Percentiles rank a stretch among this genome's conserved stretches.
Evolutionary conservation across 2,797 vertebrate genomes (phyloP).

Genomic region (Phoeniculus purpureus): DNA sequence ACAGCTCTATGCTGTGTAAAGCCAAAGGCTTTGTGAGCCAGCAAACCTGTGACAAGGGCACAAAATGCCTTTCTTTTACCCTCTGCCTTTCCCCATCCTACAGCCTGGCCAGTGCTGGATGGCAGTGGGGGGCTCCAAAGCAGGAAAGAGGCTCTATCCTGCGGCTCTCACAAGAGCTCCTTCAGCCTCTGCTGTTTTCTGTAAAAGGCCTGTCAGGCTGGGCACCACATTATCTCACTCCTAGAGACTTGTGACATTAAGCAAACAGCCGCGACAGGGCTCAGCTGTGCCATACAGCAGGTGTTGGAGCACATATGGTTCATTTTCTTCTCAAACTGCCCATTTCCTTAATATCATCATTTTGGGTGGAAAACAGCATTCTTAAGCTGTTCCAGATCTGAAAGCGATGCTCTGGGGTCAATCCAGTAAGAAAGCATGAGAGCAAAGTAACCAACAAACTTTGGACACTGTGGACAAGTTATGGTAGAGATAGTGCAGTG

Average conservation of each 20-base stretch:
- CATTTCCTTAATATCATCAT: slow-evolving; percentile 55
- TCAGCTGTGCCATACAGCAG: slow-evolving; percentile 29
- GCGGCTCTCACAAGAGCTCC: neutral
- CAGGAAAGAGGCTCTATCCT: neutral
- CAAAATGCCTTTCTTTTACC: too few species aligned
- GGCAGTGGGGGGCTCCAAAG: neutral
- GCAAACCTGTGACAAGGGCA: accelerated
- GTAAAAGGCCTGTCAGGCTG: neutral
- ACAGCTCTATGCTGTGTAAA: neutral
- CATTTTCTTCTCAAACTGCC: slow-evolving; percentile 60
- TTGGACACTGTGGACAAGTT: neutral
- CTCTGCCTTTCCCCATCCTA: accelerated
- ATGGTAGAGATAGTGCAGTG: neutral
- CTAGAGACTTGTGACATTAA: neutral
- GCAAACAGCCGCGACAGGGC: neutral
- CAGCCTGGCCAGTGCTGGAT: neutral
- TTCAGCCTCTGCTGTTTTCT: neutral
- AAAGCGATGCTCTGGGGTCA: slow-evolving; percentile 1
- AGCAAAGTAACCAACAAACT: accelerated
- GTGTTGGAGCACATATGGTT: slow-evolving; percentile 56
- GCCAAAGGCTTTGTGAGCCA: neutral
- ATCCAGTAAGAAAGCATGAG: neutral
- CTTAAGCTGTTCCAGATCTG: slow-evolving; percentile 1
- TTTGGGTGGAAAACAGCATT: neutral
- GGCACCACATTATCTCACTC: neutral